Evolutionary conservation across 30 jellyfish, hydroid and myxozoan genomes (phyloP), one percentile per base, ranked within the genome.

Genomic region (Cassiopea andromeda): DNA sequence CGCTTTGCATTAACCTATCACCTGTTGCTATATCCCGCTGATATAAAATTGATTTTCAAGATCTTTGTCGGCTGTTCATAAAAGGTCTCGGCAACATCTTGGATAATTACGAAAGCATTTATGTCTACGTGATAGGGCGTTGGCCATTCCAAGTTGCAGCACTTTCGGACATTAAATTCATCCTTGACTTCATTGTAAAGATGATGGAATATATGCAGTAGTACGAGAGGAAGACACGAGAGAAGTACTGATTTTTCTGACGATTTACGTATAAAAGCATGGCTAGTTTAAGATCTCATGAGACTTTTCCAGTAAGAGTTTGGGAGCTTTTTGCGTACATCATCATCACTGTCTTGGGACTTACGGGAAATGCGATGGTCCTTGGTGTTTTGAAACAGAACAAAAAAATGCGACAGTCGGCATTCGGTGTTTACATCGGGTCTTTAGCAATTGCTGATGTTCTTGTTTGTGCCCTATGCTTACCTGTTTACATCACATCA

Each of bases 401-500:
- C 69, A 71, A 58, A 14, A 69, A 84, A 43, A 89, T 89, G 96
- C 49, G 96, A 57, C 73, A 89, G 38, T 69, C 92, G 2, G 96
- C 91, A 1, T 89, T 89, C 64, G 91, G 96, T 19, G 82, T 89
- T 0, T 89, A 89, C 87, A 48, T 89, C 44, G 91, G 80, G 5
- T 84, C 91, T 38, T 69, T 89, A 80, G 96, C 96, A 2, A 9
- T 89, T 49, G 88, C 91, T 7, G 96, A 89, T 72, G 18, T 89
- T 15, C 50, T 81, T 13, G 91, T 89, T 46, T 79, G 85, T 44
- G 47, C 73, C n/a, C 44, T 89, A 19, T 70, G 88, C 73, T 19
- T 89, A 10, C 96, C 96, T 43, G 96, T 89, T 45, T 89, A 89
- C 66, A 48, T 79, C 68, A 89, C 96, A 44, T 89, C 96, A 7